Percentiles rank a stretch among this genome's conserved stretches.
phyloP scores from a whole-genome alignment of 2,888 invertebrate genomes.

The Cephalotes varians region DNA sequence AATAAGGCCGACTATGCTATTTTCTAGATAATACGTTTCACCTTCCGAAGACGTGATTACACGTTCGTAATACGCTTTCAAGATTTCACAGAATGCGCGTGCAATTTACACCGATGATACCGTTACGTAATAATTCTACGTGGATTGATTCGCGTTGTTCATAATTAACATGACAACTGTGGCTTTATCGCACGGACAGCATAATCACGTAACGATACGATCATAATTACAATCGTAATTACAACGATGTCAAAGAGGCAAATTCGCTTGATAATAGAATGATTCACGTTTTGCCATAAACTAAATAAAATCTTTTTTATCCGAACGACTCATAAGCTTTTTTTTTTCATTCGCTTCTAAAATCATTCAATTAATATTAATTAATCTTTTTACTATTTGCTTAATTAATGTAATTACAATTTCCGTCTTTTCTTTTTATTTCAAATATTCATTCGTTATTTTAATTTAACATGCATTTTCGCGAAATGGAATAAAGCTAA shows the following conservation, averaged over 20 bases:
- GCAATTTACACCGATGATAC: background rate
- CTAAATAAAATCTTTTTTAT: background rate
- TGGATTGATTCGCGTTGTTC: constrained; percentile 35
- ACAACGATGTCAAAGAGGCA: constrained; percentile 9
- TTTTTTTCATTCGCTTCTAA: background rate
- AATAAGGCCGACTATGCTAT: background rate
- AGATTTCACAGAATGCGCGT: background rate
- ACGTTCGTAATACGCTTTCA: background rate
- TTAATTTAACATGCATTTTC: background rate
- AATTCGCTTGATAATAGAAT: background rate
- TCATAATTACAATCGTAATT: constrained; percentile 13
- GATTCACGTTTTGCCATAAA: background rate
- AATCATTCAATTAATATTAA: background rate
- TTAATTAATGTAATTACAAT: background rate
- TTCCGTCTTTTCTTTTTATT: background rate
- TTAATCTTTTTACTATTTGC: background rate
- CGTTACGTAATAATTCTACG: constrained; percentile 32
- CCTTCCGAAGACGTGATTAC: background rate
- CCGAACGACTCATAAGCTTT: background rate
- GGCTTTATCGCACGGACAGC: constrained; percentile 14
- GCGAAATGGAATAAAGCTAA: background rate
- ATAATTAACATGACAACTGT: constrained; percentile 46
- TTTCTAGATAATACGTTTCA: constrained; percentile 16
- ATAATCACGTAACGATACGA: constrained; percentile 31
- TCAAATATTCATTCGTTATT: background rate